Percentiles rank a stretch among this genome's conserved stretches.
Evolutionary conservation across 2,797 vertebrate genomes (phyloP).

Genomic region (Hapalemur alaotrensis): DNA sequence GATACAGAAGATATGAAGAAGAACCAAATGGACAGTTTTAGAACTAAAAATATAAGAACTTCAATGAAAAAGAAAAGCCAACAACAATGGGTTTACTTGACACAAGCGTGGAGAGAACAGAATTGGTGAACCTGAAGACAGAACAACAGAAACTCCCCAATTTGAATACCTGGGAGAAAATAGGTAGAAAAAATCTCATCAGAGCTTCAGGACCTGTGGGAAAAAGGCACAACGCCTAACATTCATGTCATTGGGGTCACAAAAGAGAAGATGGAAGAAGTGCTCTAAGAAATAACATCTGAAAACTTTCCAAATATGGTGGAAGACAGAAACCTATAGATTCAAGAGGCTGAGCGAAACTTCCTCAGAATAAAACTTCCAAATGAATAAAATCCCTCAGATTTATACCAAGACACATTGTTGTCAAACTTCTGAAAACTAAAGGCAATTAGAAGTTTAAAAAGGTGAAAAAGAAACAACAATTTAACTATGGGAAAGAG

Average conservation of each 20-base stretch:
- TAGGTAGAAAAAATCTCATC: fast-evolving
- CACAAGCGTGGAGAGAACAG: too few species aligned
- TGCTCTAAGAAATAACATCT: fast-evolving
- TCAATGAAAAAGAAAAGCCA: too few species aligned
- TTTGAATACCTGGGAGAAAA: neutral
- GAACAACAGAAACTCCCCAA: neutral
- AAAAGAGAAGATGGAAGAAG: neutral
- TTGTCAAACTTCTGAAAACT: neutral
- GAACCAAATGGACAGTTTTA: neutral
- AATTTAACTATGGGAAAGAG: neutral
- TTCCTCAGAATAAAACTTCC: neutral
- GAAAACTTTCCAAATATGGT: neutral
- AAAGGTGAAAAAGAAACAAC: neutral
- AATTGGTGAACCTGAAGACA: neutral
- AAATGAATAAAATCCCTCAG: neutral
- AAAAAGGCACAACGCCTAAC: fast-evolving
- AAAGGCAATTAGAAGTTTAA: too few species aligned
- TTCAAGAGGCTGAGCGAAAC: neutral
- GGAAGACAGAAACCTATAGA: too few species aligned
- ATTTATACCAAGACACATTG: neutral
- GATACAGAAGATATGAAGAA: neutral
- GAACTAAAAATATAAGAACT: neutral
- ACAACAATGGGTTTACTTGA: neutral
- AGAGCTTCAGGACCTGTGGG: fast-evolving
- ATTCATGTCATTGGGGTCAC: fast-evolving